These are phyloP conservation scores for Glossosoma conforme DNA, from an alignment of 1,140 invertebrate species.

Conservation along the genomic window DNA sequence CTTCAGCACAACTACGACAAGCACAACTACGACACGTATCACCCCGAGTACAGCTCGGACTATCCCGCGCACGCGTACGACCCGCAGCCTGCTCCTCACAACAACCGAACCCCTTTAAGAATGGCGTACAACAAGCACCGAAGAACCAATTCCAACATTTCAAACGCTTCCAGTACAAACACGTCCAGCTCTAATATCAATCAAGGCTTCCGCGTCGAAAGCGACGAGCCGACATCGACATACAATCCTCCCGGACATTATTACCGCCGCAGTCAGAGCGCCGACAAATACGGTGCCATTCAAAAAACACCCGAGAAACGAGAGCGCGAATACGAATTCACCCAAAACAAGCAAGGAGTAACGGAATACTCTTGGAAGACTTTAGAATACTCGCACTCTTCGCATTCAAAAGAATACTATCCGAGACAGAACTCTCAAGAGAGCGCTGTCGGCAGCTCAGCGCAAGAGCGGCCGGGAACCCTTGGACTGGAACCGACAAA, in stretches of 20 bases:
- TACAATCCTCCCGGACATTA: conserved; percentile 38
- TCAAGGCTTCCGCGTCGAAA: conserved; percentile 61
- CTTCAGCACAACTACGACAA: conserved; percentile 31
- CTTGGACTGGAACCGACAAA: conserved; percentile 61
- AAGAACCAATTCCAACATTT: conserved; percentile 67
- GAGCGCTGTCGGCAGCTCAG: conserved; percentile 28
- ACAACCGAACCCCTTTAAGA: conserved; percentile 47
- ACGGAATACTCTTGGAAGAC: conserved; percentile 47
- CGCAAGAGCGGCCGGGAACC: conserved; percentile 67
- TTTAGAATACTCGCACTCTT: conserved; percentile 42
- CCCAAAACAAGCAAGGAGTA: conserved; percentile 41
- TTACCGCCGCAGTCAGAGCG: conserved; percentile 26
- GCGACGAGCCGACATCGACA: conserved; percentile 45
- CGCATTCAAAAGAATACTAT: conserved; percentile 40
- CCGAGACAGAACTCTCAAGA: conserved; percentile 55
- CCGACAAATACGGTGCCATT: conserved; percentile 31
- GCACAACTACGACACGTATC: conserved; percentile 33
- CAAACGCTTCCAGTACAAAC: conserved; percentile 58
- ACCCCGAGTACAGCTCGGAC: conserved; percentile 37
- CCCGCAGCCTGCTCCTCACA: conserved; percentile 53
- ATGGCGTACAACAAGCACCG: conserved; percentile 53
- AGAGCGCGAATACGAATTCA: conserved; percentile 38
- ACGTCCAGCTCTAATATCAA: conserved; percentile 45
- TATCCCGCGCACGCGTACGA: conserved; percentile 54
- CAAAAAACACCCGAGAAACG: conserved; percentile 31